A percentile compares a stretch with the other conserved stretches of the same genome.
phyloP scores from a whole-genome alignment of 2,888 invertebrate species.

The Thysanoteuthis rhombus region DNA sequence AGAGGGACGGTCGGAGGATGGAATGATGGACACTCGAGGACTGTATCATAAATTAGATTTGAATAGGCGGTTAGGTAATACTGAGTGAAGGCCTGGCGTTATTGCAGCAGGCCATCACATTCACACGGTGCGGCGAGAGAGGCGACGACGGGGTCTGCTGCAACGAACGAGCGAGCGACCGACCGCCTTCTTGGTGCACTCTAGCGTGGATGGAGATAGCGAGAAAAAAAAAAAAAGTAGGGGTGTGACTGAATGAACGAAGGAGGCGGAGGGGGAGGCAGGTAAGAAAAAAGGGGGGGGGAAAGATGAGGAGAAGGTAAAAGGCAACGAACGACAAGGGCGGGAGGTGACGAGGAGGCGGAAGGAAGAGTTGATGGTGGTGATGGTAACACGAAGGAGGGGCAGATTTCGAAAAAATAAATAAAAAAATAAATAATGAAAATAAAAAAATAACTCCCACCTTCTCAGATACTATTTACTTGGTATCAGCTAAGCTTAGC shows the following conservation, averaged over 20 bases:
- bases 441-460: neutral
- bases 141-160: too few relatives aligned
- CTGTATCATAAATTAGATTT: slow-evolving; percentile 20
- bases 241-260: neutral
- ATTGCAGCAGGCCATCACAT: slow-evolving; percentile 1
- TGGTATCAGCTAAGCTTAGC: too few relatives aligned
- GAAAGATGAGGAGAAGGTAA: neutral
- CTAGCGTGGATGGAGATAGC: slow-evolving; percentile 16
- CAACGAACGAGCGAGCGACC: too few relatives aligned
- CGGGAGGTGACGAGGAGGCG: neutral
- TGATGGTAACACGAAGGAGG: neutral
- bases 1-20: slow-evolving; percentile 13
- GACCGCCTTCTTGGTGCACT: slow-evolving; percentile 1
- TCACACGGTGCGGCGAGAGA: neutral
- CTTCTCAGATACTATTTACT: too few relatives aligned
- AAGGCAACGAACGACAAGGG: neutral
- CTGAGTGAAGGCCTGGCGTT: neutral
- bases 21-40: neutral
- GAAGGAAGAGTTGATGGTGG: neutral
- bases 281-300: neutral
- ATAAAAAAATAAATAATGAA: neutral
- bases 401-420: neutral
- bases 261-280: neutral
- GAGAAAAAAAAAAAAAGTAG: neutral
- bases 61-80: slow-evolving; percentile 26